A percentile compares a stretch with the other conserved stretches of the same genome.
Evolutionary conservation across 2,888 invertebrate species (phyloP).

Genomic region (Sarcophaga variegata): DNA sequence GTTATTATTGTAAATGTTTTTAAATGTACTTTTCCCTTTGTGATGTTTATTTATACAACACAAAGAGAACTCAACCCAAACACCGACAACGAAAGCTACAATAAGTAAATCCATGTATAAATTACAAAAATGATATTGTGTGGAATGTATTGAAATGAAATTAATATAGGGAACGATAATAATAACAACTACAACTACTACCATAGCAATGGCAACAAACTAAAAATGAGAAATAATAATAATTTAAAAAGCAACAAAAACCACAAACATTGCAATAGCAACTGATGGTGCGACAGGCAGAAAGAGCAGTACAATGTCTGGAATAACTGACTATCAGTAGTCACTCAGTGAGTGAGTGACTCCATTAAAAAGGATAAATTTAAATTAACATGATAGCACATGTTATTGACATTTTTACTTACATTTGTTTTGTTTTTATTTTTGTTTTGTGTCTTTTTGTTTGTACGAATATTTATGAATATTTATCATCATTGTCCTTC

Average conservation of each 20-base stretch:
- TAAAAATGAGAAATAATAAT: too few species aligned
- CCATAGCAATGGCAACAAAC: too few species aligned
- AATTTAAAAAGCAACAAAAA: too few species aligned
- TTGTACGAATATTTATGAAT: constrained; percentile 49
- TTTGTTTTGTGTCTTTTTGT: background rate
- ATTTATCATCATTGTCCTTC: constrained; percentile 53
- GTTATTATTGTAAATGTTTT: background rate
- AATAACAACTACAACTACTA: background rate
- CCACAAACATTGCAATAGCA: too few species aligned
- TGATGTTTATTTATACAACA: background rate
- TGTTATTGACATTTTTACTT: constrained; percentile 61
- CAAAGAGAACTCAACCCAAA: background rate
- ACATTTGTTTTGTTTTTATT: constrained; percentile 31
- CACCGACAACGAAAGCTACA: background rate
- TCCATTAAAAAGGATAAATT: constrained; percentile 51
- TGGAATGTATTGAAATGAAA: background rate
- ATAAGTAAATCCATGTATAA: background rate
- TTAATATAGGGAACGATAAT: background rate
- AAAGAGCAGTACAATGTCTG: background rate
- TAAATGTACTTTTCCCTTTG: background rate
- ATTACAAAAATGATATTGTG: background rate
- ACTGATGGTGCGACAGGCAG: too few species aligned
- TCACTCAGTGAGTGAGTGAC: background rate
- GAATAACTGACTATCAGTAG: background rate
- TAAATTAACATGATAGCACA: constrained; percentile 50